These are phyloP conservation scores for Rhincodon typus DNA, from an alignment of 2,797 vertebrate genomes.

Conservation along the genomic window DNA sequence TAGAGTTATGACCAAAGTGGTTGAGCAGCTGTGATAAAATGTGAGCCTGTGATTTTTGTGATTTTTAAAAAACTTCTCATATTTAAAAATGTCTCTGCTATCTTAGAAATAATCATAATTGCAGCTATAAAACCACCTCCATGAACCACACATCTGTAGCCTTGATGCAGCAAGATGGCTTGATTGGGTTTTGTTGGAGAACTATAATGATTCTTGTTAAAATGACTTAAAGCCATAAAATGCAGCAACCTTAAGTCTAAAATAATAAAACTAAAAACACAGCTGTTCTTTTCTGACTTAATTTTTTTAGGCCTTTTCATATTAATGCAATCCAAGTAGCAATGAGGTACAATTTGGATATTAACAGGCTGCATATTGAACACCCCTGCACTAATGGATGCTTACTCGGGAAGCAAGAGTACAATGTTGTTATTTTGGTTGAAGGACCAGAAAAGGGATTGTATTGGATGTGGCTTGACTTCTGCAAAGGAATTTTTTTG, in stretches of 20 bases:
- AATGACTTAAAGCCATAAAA: too few relatives aligned
- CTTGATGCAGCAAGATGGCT: too few relatives aligned
- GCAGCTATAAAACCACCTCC: neutral
- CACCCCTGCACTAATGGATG: neutral
- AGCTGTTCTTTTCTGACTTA: too few relatives aligned
- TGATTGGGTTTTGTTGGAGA: too few relatives aligned
- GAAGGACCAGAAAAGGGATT: neutral
- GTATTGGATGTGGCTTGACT: neutral
- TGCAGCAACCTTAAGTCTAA: too few relatives aligned
- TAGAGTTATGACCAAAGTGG: too few relatives aligned
- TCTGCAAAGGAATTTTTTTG: neutral
- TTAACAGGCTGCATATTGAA: neutral
- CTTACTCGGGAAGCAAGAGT: neutral
- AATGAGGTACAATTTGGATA: neutral
- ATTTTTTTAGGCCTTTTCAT: too few relatives aligned
- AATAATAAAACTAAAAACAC: too few relatives aligned
- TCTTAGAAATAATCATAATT: neutral
- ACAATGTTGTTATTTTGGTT: neutral
- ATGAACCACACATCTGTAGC: neutral
- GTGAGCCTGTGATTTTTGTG: neutral
- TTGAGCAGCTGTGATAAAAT: too few relatives aligned
- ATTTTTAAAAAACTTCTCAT: neutral
- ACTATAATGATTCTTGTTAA: too few relatives aligned
- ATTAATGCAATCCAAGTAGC: neutral
- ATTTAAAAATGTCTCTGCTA: neutral